Evolutionary conservation across 1,140 invertebrate species (phyloP), one percentile per base, ranked within the genome.

Genomic region (Rhopalosiphum padi): DNA sequence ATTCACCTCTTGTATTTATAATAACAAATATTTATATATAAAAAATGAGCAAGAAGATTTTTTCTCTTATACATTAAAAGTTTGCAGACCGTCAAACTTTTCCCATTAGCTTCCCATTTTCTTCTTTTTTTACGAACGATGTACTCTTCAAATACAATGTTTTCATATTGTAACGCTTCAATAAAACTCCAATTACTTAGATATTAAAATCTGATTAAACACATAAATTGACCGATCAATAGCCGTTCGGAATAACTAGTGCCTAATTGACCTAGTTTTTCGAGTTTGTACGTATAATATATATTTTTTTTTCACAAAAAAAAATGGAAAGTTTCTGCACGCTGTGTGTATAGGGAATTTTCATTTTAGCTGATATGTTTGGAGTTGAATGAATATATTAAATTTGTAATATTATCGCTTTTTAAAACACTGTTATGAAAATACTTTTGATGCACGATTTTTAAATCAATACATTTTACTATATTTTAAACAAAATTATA

Each of bases 181-280:
- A 89, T 89, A 55, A 89, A 89, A 89, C 53, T 89, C 87, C 87
- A 89, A 89, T 89, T 89, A 89, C 87, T 53, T 89, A 55, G 48
- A 89, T 89, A 89, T 89, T 89, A 89, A 89, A 89, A 89, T 89
- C 21, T 37, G 87, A 89, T 89, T 37, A 55, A 55, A 51, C 46
- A 35, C 53, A 89, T 89, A 55, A 89, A 89, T 88, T 55, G 35
- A 89, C 37, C 48, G 48, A 89, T 55, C 87, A 21, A 35, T 35
- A 88, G 30, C n/a, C 6, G 46, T 51, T 88, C 30, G 86, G 86
- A 88, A 88, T 88, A 88, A 51, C 46, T 88, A 88, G 46, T 88
- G 46, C 46, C 86, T 88, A 88, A 51, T 88, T 88, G 86, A 88
- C 86, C 86, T 88, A 88, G 46, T 51, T 88, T 88, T 88, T 35